phyloP scores from a whole-genome alignment of 1,140 invertebrate genomes.

The Rhopalosiphum maidis region DNA sequence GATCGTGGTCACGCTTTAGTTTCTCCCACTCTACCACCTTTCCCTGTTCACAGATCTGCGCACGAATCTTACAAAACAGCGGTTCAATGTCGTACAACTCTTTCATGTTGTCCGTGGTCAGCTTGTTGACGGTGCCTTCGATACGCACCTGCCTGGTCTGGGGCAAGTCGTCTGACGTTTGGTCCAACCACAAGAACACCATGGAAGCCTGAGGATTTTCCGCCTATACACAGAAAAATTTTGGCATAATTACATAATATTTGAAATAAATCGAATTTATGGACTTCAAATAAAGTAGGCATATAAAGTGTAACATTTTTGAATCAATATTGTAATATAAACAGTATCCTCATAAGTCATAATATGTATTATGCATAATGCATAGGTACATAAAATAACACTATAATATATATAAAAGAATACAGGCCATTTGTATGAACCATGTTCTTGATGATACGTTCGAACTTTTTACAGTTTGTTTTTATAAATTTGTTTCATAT shows the following conservation, averaged over 20 bases:
- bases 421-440: background rate
- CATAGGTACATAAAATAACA: background rate
- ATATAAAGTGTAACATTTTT: background rate
- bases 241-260: background rate
- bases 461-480: background rate
- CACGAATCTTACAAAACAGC: constrained; percentile 65
- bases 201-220: constrained; percentile 65
- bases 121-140: constrained; percentile 63
- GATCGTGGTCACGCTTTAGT: constrained; percentile 63
- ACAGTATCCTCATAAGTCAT: background rate
- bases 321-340: background rate
- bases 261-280: background rate
- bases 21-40: constrained; percentile 64
- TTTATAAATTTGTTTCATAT: background rate
- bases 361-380: no score
- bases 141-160: constrained; percentile 63
- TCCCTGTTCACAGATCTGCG: constrained; percentile 64
- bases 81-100: constrained; percentile 65
- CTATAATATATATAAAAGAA: no score
- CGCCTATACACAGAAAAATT: constrained; percentile 60
- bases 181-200: constrained; percentile 64
- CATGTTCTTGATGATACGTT: background rate
- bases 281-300: background rate
- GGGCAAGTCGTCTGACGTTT: background rate
- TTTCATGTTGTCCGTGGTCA: constrained; percentile 61